These are phyloP conservation scores for Corydoras maculifer DNA, from an alignment of 2,113 vertebrate genomes.

Conservation along the genomic window DNA sequence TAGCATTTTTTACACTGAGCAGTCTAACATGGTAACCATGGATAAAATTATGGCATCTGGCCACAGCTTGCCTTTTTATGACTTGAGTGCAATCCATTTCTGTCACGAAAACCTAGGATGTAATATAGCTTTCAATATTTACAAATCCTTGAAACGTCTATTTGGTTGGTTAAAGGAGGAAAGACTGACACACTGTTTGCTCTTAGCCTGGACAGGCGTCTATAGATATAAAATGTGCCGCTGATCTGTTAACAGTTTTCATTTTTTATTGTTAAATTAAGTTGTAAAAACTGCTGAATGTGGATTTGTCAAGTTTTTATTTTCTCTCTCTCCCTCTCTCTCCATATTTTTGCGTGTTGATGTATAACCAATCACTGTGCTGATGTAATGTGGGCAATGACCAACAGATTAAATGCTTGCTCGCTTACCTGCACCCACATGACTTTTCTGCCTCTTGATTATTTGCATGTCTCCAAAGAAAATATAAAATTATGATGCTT, in stretches of 20 bases:
- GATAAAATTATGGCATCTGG: no score
- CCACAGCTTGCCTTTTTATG: conserved; percentile 53
- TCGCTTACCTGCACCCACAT: background rate
- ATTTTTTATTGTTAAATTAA: conserved; percentile 15
- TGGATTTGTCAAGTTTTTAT: background rate
- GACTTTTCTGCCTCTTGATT: background rate
- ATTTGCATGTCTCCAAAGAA: conserved; percentile 57
- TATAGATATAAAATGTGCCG: background rate
- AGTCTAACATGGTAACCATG: no score
- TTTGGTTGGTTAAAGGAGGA: conserved; percentile 27
- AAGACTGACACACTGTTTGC: conserved; percentile 19
- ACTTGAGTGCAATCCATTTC: conserved; percentile 55
- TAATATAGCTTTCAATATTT: conserved; percentile 66
- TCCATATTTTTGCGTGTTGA: background rate
- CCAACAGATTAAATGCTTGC: background rate
- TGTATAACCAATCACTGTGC: conserved; percentile 23
- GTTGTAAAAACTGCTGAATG: conserved; percentile 8
- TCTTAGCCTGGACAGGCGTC: conserved; percentile 16
- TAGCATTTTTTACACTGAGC: no score
- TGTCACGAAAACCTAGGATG: conserved; percentile 52
- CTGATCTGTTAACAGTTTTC: conserved; percentile 13
- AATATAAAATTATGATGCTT: conserved; percentile 52
- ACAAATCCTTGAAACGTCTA: conserved; percentile 36
- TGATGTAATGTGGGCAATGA: background rate
- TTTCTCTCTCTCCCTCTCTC: background rate